Evolutionary conservation across 2,113 vertebrate genomes (phyloP), one percentile per base, ranked within the genome.

Genomic region (Periophthalmodon schlosseri): DNA sequence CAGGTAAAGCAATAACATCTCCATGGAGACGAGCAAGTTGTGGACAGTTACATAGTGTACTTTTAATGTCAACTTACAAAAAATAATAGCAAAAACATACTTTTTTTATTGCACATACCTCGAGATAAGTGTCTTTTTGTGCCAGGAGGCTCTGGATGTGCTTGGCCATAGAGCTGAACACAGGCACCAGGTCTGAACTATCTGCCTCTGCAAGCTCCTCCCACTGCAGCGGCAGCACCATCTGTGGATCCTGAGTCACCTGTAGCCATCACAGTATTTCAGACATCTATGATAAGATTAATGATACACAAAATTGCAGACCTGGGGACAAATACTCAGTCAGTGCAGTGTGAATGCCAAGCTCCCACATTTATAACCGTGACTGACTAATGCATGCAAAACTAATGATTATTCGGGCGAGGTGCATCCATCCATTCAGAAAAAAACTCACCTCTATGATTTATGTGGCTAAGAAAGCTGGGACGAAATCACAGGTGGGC

Each of bases 181-280:
- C 81, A 65, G 81, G 79, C 81, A 95, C 91, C 61, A 95, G 61
- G 61, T 96, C 95, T 1, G 70, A 33, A 1, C 78, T 68, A 0
- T 86, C 85, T 79, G 91, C 79, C 23, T 93, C 92, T 56, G 91
- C 87, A 33, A 94, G 82, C 72, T 95, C 94, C 2, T 93, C 94
- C 89, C 94, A 94, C 8, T 93, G 92, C 68, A 96, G 87, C 0
- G 94, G 91, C 86, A 97, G 87, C 75, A 96, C 93, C 63, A 87
- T 52, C 1, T 91, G 91, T 0, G 93, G 92, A 66, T 95, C 93
- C 87, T 95, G 96, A 46, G 94, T 97, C 79, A 97, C 94, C 96
- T 97, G 89, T 76, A 78, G 60, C 73, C 49, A 81, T 74, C 66
- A 83, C 81, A 85, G 9, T 33, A 72, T 74, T 24, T 84, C 68